Conservation (phyloP, 2,797 vertebrate genomes). For the Graptemys geographica region DNA sequence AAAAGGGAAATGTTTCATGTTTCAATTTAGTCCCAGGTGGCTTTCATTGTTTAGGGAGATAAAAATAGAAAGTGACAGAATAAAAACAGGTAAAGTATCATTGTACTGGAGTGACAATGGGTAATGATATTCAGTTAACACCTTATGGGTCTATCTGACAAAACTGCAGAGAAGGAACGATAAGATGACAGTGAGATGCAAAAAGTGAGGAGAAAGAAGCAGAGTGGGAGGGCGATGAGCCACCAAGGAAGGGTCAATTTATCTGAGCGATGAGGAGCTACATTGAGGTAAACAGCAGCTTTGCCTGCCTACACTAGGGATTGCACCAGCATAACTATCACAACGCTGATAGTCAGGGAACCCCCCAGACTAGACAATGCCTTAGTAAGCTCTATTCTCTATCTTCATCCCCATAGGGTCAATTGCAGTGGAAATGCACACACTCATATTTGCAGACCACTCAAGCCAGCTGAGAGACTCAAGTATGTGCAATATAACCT, state of each 20-base stretch:
- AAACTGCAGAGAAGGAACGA: neutral
- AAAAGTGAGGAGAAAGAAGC: neutral
- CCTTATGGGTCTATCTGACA: neutral
- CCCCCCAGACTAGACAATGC: neutral
- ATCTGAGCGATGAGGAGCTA: neutral
- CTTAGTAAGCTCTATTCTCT: neutral
- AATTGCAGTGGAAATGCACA: neutral
- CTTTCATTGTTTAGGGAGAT: neutral
- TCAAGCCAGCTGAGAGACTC: neutral
- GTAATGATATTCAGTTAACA: slow-evolving; percentile 22
- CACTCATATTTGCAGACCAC: neutral
- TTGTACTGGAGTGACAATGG: neutral
- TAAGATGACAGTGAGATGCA: neutral
- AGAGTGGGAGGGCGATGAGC: neutral
- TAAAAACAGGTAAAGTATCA: slow-evolving; percentile 10
- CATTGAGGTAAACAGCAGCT: neutral
- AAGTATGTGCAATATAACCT: neutral
- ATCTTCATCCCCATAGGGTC: neutral
- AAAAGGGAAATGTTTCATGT: neutral
- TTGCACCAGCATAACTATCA: neutral
- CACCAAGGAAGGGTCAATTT: neutral
- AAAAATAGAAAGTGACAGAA: slow-evolving; percentile 3
- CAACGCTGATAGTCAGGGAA: rapidly evolving
- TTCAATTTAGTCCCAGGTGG: neutral
- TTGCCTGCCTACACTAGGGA: neutral